Conservation (phyloP, 2,797 vertebrate genomes). For the Rhinophrynus dorsalis region DNA sequence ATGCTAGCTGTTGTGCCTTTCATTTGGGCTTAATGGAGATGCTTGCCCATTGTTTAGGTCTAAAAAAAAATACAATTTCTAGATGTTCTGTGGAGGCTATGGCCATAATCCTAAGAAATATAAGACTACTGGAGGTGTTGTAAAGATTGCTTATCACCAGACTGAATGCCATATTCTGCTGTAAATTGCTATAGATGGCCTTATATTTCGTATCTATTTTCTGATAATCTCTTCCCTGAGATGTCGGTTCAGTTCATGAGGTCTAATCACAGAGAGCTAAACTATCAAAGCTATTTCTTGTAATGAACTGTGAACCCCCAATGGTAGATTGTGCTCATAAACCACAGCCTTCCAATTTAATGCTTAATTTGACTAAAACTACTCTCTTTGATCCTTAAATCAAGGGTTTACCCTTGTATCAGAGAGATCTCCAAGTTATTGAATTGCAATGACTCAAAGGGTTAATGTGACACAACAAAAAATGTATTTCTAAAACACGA, state of each 20-base stretch:
- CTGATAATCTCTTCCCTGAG: background rate
- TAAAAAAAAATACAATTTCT: constrained; percentile 18
- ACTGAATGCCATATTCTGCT: background rate
- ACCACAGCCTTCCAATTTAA: background rate
- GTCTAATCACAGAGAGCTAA: background rate
- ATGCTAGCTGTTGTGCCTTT: constrained; percentile 32
- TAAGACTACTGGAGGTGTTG: constrained; percentile 6
- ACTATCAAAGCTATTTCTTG: constrained; percentile 4
- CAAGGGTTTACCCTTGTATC: too few relatives aligned
- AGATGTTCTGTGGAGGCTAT: constrained; percentile 11
- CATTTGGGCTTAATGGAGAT: background rate
- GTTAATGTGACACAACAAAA: too few relatives aligned
- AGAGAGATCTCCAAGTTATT: too few relatives aligned
- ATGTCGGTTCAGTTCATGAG: background rate
- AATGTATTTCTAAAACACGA: too few relatives aligned
- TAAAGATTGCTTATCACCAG: constrained; percentile 19
- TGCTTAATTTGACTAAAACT: constrained; percentile 1
- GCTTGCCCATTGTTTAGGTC: constrained; percentile 26
- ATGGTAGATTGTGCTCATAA: background rate
- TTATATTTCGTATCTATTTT: background rate
- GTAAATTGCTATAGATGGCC: constrained; percentile 22
- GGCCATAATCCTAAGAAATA: constrained; percentile 17
- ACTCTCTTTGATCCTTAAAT: background rate
- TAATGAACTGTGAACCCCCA: constrained; percentile 4
- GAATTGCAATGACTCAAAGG: too few relatives aligned